Base-by-base conservation (phyloP, 2,888 invertebrate species). In the Hedya salicella region DNA sequence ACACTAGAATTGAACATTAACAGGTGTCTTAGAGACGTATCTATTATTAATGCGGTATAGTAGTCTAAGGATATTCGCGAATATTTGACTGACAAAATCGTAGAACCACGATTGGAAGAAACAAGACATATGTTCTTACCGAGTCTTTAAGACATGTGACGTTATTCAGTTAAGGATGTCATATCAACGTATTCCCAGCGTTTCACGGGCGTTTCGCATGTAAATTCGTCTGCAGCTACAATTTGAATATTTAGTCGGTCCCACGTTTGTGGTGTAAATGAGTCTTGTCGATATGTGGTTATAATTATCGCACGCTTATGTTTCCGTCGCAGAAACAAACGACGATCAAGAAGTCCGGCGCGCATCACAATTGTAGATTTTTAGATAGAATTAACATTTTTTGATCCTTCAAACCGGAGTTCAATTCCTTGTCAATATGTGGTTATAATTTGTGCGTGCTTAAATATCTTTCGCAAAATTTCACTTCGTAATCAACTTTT, bases 201-300 rank as follows among this genome's bases (percentile, higher is more conserved):
- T 52, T 62, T 53, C 57, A 40, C 62, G 60, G 54, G 66, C 69
- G 71, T 71, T 72, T 74, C 72, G 68, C 68, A 75, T 76, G 75
- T 71, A 75, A 76, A 75, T 76, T 67, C 19, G 62, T 60, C 59
- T 64, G 65, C 46, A 59, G 57, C 54, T 57, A 63, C 69, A 67
- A 73, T 74, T 74, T 74, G 73, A 75, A 74, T 75, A 74, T 67
- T 69, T 71, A 67, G 57, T 39, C 54, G 25, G 54, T 50, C 30
- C 21, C 19, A 1, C 61, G 62, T 54, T 62, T 62, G 62, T 50
- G 25, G 68, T 69, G 66, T 66, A 62, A 66, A 65, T 68, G 62
- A 36, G 49, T 13, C 48, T 54, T 54, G 40, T 39, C 48, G 40
- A 66, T 66, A 60, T 52, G 65, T 48, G 32, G 40, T 49, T 50